Base-by-base conservation (phyloP, 35 echinoderm and acorn worm species). In the Lytechinus pictus region DNA sequence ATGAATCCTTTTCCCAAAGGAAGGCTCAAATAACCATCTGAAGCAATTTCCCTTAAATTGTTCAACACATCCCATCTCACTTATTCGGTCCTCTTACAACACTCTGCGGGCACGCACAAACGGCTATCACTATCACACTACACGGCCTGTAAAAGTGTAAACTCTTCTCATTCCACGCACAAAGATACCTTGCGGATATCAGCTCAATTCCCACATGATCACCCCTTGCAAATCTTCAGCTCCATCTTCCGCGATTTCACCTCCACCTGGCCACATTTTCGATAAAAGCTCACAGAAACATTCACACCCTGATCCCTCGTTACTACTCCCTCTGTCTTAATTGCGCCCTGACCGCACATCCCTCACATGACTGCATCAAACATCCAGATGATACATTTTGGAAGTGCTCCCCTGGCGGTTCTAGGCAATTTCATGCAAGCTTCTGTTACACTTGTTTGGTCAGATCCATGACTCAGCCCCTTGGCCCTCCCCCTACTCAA, bases 391-490 rank as follows among this genome's bases (percentile, higher is more conserved):
- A 79, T 79, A 79, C 66, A 79, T 79, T 58, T 79, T 79, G 66
- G 2, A 79, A 79, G 66, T 79, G 66, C 66, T 79, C 66, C 66
- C 66, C 66, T 79, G 66, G 21, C 66, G n/a, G 66, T 79, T 79
- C 21, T 14, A 24, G 7, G 66, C 66, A 79, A 79, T 79, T 79
- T 79, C 66, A 79, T 79, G 66, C 16, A 79, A n/a, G 66, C 66
- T 79, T 79, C n/a, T 79, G 66, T 79, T 79, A 79, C 66, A 79
- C 66, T 79, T 79, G 66, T 79, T 79, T 79, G 66, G 66, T 79
- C 66, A 79, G 21, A 79, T 79, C 66, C 66, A 79, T 79, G 66
- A 79, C 66, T 79, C 66, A 79, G 66, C 66, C 66, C 19, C 66
- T 79, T 79, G 66, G 66, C 66, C 66, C 66, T 79, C 66, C 66